phyloP scores from a whole-genome alignment of 30 jellyfish, hydroid and myxozoan genomes.

The Hydractinia echinata region DNA sequence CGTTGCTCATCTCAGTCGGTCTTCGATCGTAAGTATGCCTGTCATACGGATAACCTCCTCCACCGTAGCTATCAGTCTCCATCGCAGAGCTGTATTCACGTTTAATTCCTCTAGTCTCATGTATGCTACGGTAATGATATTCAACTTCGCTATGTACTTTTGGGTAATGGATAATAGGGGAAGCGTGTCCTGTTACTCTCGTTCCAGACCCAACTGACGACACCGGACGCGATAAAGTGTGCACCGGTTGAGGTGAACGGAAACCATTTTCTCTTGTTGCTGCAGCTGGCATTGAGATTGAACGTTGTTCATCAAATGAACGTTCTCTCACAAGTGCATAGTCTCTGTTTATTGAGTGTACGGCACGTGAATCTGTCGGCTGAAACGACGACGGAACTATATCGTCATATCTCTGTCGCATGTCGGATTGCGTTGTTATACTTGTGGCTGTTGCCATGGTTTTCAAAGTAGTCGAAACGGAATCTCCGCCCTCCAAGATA shows the following conservation, averaged over 20 bases:
- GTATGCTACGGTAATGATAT: neutral
- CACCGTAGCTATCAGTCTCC: conserved; percentile 12
- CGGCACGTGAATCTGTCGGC: too few species aligned
- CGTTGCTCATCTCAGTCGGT: neutral
- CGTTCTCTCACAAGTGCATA: too few species aligned
- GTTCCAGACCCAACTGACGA: neutral
- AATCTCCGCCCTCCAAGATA: conserved; percentile 6
- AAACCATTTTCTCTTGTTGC: neutral
- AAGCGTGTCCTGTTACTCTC: neutral
- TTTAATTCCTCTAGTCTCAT: neutral
- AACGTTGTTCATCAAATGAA: too few species aligned
- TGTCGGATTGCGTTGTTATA: too few species aligned
- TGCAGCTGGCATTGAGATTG: too few species aligned
- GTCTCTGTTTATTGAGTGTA: too few species aligned
- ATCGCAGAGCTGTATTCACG: conserved; percentile 11
- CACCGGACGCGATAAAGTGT: conserved; percentile 2
- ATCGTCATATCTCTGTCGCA: too few species aligned
- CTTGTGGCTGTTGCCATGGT: too few species aligned
- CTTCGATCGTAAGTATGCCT: neutral
- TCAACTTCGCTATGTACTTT: neutral
- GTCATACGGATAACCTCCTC: neutral
- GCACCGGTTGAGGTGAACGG: neutral
- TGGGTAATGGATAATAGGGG: conserved; percentile 21
- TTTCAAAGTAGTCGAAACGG: too few species aligned
- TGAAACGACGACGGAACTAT: too few species aligned